These are phyloP conservation scores for Chloromyia formosa DNA, from an alignment of 2,888 invertebrate species.

Conservation along the genomic window DNA sequence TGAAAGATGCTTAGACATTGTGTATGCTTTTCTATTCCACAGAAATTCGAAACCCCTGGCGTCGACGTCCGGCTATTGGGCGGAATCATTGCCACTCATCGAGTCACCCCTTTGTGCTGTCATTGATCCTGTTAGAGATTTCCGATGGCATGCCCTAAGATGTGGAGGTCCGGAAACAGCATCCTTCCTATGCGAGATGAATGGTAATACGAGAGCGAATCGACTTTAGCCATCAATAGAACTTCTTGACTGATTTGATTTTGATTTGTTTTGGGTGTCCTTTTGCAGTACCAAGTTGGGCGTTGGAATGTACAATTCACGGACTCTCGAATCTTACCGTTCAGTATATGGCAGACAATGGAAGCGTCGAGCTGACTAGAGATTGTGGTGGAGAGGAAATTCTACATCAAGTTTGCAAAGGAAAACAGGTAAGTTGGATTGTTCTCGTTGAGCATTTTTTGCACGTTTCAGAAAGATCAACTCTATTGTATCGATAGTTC, in stretches of 20 bases:
- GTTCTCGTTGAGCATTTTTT: not conserved
- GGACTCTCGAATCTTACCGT: constrained; percentile 78
- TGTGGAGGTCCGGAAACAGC: constrained; percentile 82
- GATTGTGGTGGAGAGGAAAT: constrained; percentile 80
- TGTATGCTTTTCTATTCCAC: not conserved
- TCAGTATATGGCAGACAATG: constrained; percentile 79
- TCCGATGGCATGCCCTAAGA: constrained; percentile 78
- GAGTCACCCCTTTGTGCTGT: constrained; percentile 76
- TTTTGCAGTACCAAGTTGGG: constrained; percentile 77
- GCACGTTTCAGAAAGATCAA: no score
- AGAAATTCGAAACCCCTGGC: constrained; percentile 63
- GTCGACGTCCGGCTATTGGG: constrained; percentile 73
- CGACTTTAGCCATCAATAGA: not conserved
- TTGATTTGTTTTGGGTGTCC: constrained; percentile 17
- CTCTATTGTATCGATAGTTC: no score
- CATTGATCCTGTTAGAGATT: constrained; percentile 78
- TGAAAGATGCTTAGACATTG: constrained; percentile 24
- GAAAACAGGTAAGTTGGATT: constrained; percentile 71
- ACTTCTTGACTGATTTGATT: constrained; percentile 36
- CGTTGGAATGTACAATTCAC: constrained; percentile 77
- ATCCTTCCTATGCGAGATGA: constrained; percentile 81
- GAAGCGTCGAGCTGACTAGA: constrained; percentile 77
- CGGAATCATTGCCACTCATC: constrained; percentile 71
- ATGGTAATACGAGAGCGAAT: constrained; percentile 67
- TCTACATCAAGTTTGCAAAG: constrained; percentile 76